Base-by-base conservation (phyloP, 1,140 invertebrate genomes). In the Drosophila nikananu region DNA sequence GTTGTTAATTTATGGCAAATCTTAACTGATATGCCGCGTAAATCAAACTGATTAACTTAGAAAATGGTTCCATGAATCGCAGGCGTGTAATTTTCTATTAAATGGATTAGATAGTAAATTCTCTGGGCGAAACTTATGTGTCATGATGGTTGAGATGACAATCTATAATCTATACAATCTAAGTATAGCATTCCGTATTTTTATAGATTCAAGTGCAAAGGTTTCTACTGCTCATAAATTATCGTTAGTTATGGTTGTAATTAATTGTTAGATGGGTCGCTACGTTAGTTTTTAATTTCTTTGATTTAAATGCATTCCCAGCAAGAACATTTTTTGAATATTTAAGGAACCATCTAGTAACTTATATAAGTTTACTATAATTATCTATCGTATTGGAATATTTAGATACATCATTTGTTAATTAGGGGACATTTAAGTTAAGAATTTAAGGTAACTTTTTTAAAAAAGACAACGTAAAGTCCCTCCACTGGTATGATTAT, bases 21-120 rank as follows among this genome's bases (percentile, higher is more conserved):
- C 37, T 61, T n/a, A 64, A n/a, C 54, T 39, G 54, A 60, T 60
- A 59, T n/a, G 25, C 15, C 21, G 1, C 10, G 55, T 30, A 60
- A 59, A 64, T 64, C 52, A 55, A 55, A 37, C 32, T 17, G 19
- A 30, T 60, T 21, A 12, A 3, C 3, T 37, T 17, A 35, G 52
- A 37, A 37, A 23, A 55, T 17, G 19, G 8, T 37, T 55, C 17
- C 35, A 64, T 60, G 17, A 39, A 30, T 25, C 23, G n/a, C 15
- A 32, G 10, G 13, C 35, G 30, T 37, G 21, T 27, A 5, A 41
- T 7, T 7, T 15, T 30, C 25, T 10, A 37, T 25, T 30, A 60
- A 21, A 13, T 64, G n/a, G 35, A 64, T 41, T 60, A 41, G 8
- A 39, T 54, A 54, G n/a, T 8, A 15, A 15, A 21, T 35, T 21